Percentiles rank a stretch among this genome's conserved stretches.
Conservation (phyloP, 2,113 vertebrate species). For the Oncorhynchus masou region DNA sequence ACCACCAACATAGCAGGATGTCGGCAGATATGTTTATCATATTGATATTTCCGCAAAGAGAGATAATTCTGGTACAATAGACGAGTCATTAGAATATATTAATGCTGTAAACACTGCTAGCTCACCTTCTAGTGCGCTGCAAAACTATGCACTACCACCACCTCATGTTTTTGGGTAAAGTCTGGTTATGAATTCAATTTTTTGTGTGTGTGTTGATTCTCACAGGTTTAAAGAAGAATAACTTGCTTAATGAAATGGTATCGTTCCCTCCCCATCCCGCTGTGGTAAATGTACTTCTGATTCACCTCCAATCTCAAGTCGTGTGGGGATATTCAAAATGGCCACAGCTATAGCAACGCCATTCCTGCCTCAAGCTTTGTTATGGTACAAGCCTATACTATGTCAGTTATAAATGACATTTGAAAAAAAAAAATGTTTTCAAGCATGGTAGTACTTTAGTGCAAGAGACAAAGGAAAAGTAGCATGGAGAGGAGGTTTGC, state of each 20-base stretch:
- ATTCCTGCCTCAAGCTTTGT: constrained; percentile 30
- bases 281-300: constrained; percentile 33
- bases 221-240: constrained; percentile 21
- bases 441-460: constrained; percentile 59
- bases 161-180: constrained; percentile 39
- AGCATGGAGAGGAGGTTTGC: constrained; percentile 13
- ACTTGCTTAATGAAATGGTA: constrained; percentile 27
- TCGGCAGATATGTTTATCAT: constrained; percentile 77
- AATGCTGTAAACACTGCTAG: constrained; percentile 66
- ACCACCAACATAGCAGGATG: constrained; percentile 52
- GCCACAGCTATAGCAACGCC: constrained; percentile 40
- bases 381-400: constrained; percentile 25
- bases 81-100: constrained; percentile 52
- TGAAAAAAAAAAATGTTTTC: constrained; percentile 15
- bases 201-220: constrained; percentile 17
- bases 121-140: constrained; percentile 62
- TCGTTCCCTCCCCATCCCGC: constrained; percentile 31
- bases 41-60: constrained; percentile 75
- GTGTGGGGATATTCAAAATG: constrained; percentile 50
- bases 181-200: constrained; percentile 44
- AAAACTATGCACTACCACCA: constrained; percentile 75
- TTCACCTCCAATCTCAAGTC: constrained; percentile 30
- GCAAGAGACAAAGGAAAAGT: constrained; percentile 42
- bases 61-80: constrained; percentile 54
- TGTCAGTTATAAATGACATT: constrained; percentile 32